A percentile compares a stretch with the other conserved stretches of the same genome.
Evolutionary conservation across 2,888 invertebrate genomes (phyloP).

Genomic region (Dorcus parallelipipedus): DNA sequence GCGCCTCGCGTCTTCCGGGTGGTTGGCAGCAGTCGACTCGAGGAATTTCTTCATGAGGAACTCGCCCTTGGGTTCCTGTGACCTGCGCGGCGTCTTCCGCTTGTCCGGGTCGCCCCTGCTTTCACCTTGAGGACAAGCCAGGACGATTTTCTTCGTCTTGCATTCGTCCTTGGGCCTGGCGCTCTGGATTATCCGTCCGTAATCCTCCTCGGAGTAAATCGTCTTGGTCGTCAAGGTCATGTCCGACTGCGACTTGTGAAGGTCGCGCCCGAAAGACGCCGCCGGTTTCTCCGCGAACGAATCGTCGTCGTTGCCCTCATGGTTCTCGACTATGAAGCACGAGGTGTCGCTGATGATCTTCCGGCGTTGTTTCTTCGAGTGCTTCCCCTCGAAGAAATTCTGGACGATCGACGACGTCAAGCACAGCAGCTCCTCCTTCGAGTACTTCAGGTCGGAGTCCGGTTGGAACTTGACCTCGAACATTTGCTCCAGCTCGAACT

Average conservation of each 20-base stretch:
- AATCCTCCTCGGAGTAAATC: slow-evolving; percentile 16
- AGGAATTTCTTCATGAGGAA: neutral
- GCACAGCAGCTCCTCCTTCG: neutral
- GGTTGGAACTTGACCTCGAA: slow-evolving; percentile 11
- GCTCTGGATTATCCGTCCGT: slow-evolving; percentile 6
- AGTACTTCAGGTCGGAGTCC: slow-evolving; percentile 1
- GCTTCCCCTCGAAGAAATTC: too few relatives aligned
- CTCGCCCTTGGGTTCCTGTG: neutral
- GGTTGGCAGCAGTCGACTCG: neutral
- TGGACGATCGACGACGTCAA: too few relatives aligned
- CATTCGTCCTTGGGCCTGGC: neutral
- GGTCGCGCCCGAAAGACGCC: slow-evolving; percentile 22
- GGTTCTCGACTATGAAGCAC: slow-evolving; percentile 14
- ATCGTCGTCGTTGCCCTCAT: slow-evolving; percentile 10
- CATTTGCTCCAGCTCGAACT: slow-evolving; percentile 19
- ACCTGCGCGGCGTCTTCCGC: neutral
- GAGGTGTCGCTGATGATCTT: neutral
- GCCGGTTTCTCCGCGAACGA: neutral
- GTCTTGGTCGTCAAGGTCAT: slow-evolving; percentile 28
- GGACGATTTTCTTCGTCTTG: neutral
- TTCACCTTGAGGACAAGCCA: neutral
- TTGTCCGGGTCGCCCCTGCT: neutral
- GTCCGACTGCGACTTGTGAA: slow-evolving; percentile 38
- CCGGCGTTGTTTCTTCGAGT: too few relatives aligned
- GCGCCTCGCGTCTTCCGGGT: neutral